Evolutionary conservation across 2,888 invertebrate genomes (phyloP).

Genomic region (Phania funesta): DNA sequence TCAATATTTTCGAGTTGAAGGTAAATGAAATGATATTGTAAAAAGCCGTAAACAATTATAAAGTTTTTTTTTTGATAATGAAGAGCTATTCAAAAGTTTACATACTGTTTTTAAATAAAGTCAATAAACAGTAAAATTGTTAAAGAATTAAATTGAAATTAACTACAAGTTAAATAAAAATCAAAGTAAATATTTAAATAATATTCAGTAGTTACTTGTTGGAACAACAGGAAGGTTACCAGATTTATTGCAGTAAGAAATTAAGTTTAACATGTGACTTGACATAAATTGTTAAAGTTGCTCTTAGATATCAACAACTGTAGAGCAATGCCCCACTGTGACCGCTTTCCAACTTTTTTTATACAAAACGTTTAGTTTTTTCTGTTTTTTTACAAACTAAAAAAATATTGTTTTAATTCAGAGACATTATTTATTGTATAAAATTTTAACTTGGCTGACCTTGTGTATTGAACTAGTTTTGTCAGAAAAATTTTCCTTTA

Average conservation of each 20-base stretch:
- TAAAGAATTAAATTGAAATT: not conserved
- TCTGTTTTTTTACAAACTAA: not conserved
- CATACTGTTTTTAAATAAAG: not conserved
- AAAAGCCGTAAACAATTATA: not conserved
- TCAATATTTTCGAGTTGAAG: conserved; percentile 31
- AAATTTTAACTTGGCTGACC: conserved; percentile 17
- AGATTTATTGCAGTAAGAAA: no score
- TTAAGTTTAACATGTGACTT: no score
- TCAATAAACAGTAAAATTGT: not conserved
- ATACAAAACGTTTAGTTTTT: not conserved
- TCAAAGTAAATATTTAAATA: no score
- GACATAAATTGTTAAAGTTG: no score
- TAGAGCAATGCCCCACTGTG: no score
- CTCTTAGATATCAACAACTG: no score
- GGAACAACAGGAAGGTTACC: no score
- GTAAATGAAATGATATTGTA: conserved; percentile 2
- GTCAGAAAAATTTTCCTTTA: conserved; percentile 2
- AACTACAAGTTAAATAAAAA: no score
- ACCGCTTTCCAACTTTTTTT: no score
- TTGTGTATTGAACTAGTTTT: conserved; percentile 28
- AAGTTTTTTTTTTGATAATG: not conserved
- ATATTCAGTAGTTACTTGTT: no score
- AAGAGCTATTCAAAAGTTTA: not conserved
- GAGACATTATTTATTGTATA: not conserved
- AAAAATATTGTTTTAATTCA: not conserved